Evolutionary conservation across 2,888 invertebrate genomes (phyloP), one percentile per base, ranked within the genome.

Genomic region (Artemia sinica): DNA sequence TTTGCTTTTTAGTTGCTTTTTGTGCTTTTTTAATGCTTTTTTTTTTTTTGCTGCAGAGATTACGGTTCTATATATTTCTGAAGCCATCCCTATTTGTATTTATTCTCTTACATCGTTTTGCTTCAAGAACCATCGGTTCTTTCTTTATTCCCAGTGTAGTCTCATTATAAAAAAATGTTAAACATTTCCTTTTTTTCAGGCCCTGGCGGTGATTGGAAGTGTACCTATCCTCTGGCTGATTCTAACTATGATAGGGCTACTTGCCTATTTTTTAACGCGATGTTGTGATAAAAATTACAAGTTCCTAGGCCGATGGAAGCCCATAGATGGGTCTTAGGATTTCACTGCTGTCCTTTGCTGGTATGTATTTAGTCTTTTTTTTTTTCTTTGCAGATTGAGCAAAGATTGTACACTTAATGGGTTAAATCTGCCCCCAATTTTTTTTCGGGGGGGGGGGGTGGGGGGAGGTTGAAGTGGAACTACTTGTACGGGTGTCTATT

Each of bases 281-380:
- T 95, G 95, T 81, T 94, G 94, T 83, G 93, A 93, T 82, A 85
- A 91, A 91, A 91, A 79, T 90, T 91, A 73, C 85, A 91, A 69
- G 89, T 91, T 71, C 87, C 89, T 71, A 86, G 87, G 77, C 90
- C 90, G 75, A 90, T 93, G 78, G 86, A 89, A 68, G 89, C 92
- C 74, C 82, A 93, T 73, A 78, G 80, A 73, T 79, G 80, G 77
- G 77, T 80, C n/a, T 76, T 81, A 58, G 79, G 78, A 69, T 73
- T 73, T 82, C 72, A 79, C 82, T 71, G 85, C 92, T 68, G 86
- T 94, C 71, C 82, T 92, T 72, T 92, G 91, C 77, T 91, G 91
- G 80, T 81, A 74, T 76, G 77, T 74, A 49, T 3, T 50, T 10
- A 18, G 13, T 18, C 11, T 65, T 13, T n/a, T 49, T 12, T 10